phyloP scores from a whole-genome alignment of 2,888 invertebrate genomes.

The Onthophagus sagittarius region DNA sequence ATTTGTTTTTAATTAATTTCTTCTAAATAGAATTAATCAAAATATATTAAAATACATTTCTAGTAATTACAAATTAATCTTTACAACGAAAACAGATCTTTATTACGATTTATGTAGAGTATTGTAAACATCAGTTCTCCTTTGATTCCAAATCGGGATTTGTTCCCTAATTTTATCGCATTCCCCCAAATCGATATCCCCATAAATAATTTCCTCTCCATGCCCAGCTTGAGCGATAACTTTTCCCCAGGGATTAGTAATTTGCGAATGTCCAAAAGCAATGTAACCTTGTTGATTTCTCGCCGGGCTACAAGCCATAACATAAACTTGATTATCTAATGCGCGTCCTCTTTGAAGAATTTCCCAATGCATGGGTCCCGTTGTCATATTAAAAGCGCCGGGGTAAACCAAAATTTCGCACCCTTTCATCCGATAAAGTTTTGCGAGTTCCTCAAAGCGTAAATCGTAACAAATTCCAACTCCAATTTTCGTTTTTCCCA shows the following conservation, averaged over 20 bases:
- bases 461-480: conserved; percentile 94
- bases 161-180: conserved; percentile 76
- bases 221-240: conserved; percentile 67
- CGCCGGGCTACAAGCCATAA: conserved; percentile 82
- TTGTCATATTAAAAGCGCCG: conserved; percentile 94
- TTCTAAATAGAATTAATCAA: too few relatives aligned
- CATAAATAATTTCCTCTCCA: conserved; percentile 66
- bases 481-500: conserved; percentile 72
- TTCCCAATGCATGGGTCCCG: conserved; percentile 93
- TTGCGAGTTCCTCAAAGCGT: conserved; percentile 85
- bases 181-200: conserved; percentile 70
- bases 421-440: conserved; percentile 61
- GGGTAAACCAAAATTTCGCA: conserved; percentile 88
- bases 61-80: too few relatives aligned
- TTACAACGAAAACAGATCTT: too few relatives aligned
- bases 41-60: too few relatives aligned
- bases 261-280: conserved; percentile 84
- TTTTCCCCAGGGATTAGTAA: conserved; percentile 81
- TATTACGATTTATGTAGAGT: conserved; percentile 36
- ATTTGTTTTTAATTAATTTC: too few relatives aligned
- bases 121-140: conserved; percentile 65
- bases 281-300: conserved; percentile 72
- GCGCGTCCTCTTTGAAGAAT: conserved; percentile 77
- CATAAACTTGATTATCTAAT: conserved; percentile 84
- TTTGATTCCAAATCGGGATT: conserved; percentile 74